A percentile compares a stretch with the other conserved stretches of the same genome.
These are phyloP conservation scores for Botrylloides violaceus DNA, from an alignment of 23 tunicate species.

Conservation along the genomic window DNA sequence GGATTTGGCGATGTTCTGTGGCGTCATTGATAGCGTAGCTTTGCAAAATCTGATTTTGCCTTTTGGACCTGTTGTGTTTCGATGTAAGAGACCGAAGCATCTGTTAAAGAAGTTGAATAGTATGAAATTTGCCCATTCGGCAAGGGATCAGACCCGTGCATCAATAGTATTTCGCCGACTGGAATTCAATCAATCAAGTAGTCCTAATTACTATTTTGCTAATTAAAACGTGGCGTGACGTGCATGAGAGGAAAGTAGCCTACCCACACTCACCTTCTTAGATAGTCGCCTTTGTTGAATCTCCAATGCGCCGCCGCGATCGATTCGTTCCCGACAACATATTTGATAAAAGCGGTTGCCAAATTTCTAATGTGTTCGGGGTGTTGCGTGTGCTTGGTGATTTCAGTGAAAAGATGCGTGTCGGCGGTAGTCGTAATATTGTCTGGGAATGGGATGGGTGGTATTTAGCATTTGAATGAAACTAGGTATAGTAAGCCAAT, in stretches of 20 bases:
- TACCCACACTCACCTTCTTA: constrained; percentile 19
- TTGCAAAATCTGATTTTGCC: neutral
- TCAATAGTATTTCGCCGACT: no score
- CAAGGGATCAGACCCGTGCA: no score
- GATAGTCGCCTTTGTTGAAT: constrained; percentile 9
- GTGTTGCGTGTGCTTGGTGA: constrained; percentile 5
- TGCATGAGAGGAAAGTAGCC: no score
- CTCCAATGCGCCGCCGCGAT: constrained; percentile 4
- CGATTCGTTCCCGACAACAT: neutral
- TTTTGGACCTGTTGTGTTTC: neutral
- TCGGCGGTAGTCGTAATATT: no score
- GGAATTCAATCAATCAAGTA: no score
- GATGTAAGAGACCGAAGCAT: neutral
- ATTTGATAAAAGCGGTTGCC: neutral
- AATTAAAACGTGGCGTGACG: no score
- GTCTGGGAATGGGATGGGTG: no score
- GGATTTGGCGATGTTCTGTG: neutral
- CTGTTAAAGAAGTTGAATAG: no score
- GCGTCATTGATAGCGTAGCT: neutral
- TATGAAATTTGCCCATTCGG: no score
- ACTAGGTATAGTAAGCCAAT: no score
- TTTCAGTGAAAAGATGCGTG: neutral
- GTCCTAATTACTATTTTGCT: no score
- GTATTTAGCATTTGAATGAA: no score
- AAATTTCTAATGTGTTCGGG: constrained; percentile 15